A percentile compares a stretch with the other conserved stretches of the same genome.
These are phyloP conservation scores for Lithodes maja DNA, from an alignment of 2,888 invertebrate genomes.

Conservation along the genomic window DNA sequence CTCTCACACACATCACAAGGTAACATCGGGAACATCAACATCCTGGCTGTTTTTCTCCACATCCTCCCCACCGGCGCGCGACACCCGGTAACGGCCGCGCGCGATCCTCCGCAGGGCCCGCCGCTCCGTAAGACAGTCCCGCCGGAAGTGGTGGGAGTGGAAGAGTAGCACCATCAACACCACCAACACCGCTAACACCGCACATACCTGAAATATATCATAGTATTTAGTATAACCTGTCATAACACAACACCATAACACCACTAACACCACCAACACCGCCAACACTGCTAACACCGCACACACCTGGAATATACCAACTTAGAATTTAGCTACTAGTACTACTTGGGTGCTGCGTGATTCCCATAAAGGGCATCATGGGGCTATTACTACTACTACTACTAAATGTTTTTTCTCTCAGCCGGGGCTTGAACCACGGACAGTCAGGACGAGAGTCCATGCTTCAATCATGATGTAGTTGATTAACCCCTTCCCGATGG, in stretches of 20 bases:
- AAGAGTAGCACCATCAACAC: slow-evolving; percentile 59
- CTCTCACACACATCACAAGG: slow-evolving; percentile 4
- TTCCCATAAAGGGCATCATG: too few species aligned
- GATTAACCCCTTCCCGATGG: too few species aligned
- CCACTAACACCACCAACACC: slow-evolving; percentile 45
- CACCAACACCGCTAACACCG: slow-evolving; percentile 52
- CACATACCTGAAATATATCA: slow-evolving; percentile 40
- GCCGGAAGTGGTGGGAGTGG: slow-evolving; percentile 56
- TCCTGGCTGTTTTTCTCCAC: slow-evolving; percentile 20
- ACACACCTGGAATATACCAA: slow-evolving; percentile 37
- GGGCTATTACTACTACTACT: too few species aligned
- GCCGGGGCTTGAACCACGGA: too few species aligned
- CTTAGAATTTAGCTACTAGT: too few species aligned
- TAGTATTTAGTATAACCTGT: background rate
- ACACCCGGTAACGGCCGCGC: slow-evolving; percentile 24
- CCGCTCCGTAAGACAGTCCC: slow-evolving; percentile 48
- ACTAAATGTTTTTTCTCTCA: too few species aligned
- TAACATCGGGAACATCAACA: slow-evolving; percentile 43
- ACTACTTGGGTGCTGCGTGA: too few species aligned
- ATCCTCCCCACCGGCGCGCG: slow-evolving; percentile 19
- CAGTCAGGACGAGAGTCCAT: too few species aligned
- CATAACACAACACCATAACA: too few species aligned
- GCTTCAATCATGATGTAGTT: too few species aligned
- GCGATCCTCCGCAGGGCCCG: slow-evolving; percentile 51
- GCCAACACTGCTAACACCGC: slow-evolving; percentile 52